Percentiles rank a stretch among this genome's conserved stretches.
Evolutionary conservation across 2,113 vertebrate genomes (phyloP).

Genomic region (Rhinopomastus cyanomelas): DNA sequence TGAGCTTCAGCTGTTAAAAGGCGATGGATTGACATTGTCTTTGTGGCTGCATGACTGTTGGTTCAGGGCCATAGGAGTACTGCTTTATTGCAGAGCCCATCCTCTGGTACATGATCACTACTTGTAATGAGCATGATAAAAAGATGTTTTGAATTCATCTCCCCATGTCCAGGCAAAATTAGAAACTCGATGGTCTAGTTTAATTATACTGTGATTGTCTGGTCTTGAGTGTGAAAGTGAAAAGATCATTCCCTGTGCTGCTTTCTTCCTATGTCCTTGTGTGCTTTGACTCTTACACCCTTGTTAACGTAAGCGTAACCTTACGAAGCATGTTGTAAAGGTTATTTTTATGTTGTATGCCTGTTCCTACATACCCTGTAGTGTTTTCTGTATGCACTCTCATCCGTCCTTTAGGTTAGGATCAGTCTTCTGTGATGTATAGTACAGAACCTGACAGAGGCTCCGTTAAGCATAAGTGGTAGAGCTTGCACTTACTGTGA

Average conservation of each 20-base stretch:
- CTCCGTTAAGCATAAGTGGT: not conserved
- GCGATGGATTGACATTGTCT: fast-evolving
- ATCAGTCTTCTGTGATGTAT: not conserved
- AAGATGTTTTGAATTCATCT: not conserved
- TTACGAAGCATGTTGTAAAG: not conserved
- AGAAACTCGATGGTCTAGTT: not conserved
- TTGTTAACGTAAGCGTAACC: not conserved
- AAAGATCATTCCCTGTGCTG: not conserved
- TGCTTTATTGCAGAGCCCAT: not conserved
- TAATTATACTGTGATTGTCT: not conserved
- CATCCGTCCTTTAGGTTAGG: not conserved
- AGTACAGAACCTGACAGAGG: not conserved
- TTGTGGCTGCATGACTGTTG: not conserved
- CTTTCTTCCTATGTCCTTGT: not conserved
- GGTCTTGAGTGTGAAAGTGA: not conserved
- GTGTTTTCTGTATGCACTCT: not conserved
- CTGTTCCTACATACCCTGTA: not conserved
- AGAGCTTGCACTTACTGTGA: not conserved
- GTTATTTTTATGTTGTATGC: not conserved
- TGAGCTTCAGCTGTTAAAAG: not conserved
- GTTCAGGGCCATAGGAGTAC: not conserved
- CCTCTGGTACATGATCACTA: not conserved
- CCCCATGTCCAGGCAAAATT: not conserved
- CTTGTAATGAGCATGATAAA: not conserved
- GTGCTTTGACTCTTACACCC: not conserved